Conservation (phyloP, 2,797 vertebrate genomes). For the Phalloptychus januarius region DNA sequence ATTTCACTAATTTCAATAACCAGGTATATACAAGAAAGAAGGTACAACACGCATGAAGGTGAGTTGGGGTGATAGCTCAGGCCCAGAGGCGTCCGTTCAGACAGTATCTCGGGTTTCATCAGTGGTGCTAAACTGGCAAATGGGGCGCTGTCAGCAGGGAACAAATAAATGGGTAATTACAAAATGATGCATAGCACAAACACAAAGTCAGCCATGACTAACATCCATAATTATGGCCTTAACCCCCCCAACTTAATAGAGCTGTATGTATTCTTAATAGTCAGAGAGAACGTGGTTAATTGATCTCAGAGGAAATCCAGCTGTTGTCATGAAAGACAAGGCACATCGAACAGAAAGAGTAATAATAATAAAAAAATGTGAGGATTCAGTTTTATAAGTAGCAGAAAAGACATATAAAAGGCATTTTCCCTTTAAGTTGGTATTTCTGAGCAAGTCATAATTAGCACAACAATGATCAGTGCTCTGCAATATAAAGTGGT, state of each 20-base stretch:
- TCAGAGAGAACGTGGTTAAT: slow-evolving; percentile 56
- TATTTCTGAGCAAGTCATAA: slow-evolving; percentile 16
- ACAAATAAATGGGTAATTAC: slow-evolving; percentile 63
- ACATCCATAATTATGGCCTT: slow-evolving; percentile 59
- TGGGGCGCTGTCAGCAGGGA: slow-evolving; percentile 45
- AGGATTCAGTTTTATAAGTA: slow-evolving; percentile 18
- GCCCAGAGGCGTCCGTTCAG: slow-evolving; percentile 16
- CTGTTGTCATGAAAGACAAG: slow-evolving; percentile 30
- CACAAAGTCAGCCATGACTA: slow-evolving; percentile 50
- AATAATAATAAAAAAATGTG: neutral
- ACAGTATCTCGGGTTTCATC: slow-evolving; percentile 34
- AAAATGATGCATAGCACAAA: slow-evolving; percentile 62
- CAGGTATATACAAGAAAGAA: slow-evolving; percentile 10
- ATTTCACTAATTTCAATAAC: slow-evolving; percentile 38
- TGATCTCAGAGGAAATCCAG: slow-evolving; percentile 59
- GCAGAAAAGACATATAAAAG: slow-evolving; percentile 10
- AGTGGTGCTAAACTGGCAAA: slow-evolving; percentile 34
- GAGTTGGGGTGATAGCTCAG: slow-evolving; percentile 14
- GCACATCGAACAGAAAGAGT: neutral
- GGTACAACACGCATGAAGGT: slow-evolving; percentile 4
- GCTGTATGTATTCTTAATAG: slow-evolving; percentile 62
- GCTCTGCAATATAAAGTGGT: slow-evolving; percentile 16
- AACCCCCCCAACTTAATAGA: slow-evolving; percentile 49
- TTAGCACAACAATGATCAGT: slow-evolving; percentile 22
- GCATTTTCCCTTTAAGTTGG: slow-evolving; percentile 5